Percentiles rank a stretch among this genome's conserved stretches.
Conservation (phyloP, 2,113 vertebrate genomes). For the Rhombomys opimus region DNA sequence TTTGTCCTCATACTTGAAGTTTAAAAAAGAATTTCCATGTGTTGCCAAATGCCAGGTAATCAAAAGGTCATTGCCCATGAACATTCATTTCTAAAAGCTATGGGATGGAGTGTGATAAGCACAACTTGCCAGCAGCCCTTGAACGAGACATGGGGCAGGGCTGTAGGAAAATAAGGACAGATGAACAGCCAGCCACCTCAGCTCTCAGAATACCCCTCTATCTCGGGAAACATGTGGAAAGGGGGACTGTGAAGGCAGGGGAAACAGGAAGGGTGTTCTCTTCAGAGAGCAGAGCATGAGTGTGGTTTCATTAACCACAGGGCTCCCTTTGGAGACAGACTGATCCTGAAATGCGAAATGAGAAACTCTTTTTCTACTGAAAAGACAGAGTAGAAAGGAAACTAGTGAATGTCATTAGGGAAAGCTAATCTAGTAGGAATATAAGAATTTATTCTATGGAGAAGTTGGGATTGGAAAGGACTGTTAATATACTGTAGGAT, state of each 20-base stretch:
- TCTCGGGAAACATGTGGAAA: neutral
- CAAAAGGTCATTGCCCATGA: neutral
- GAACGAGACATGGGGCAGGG: neutral
- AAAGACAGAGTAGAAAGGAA: neutral
- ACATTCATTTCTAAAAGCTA: neutral
- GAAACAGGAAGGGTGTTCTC: neutral
- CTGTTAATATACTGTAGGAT: neutral
- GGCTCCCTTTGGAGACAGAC: neutral
- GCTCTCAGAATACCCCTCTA: neutral
- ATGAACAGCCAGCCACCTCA: neutral
- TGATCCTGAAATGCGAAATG: neutral
- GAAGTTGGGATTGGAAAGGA: neutral
- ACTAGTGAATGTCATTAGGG: fast-evolving
- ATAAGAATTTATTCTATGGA: neutral
- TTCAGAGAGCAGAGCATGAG: neutral
- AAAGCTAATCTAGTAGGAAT: neutral
- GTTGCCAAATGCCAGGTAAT: neutral
- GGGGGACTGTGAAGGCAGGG: neutral
- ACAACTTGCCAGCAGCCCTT: neutral
- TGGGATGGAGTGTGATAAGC: neutral
- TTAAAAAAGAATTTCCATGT: neutral
- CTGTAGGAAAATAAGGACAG: neutral
- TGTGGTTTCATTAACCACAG: neutral
- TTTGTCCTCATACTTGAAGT: neutral
- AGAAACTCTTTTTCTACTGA: neutral